phyloP scores from a whole-genome alignment of 2,888 invertebrate species.

The Tethea ocularis region DNA sequence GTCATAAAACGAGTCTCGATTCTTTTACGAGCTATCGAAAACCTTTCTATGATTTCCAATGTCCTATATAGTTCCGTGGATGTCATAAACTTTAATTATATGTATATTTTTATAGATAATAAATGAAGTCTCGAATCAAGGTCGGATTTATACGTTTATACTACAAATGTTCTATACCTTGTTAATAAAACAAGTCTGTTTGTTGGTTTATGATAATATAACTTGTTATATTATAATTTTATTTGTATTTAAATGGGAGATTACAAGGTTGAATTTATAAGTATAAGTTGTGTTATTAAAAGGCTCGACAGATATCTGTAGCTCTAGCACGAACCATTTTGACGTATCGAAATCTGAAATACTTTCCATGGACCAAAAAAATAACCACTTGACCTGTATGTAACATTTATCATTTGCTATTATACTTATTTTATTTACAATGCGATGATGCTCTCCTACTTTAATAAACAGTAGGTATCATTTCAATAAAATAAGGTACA shows the following conservation, averaged over 20 bases:
- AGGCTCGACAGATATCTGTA: not conserved
- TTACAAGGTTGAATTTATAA: slow-evolving; percentile 39
- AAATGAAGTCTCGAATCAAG: slow-evolving; percentile 47
- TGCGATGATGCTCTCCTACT: no score
- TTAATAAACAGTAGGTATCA: no score
- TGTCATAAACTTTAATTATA: slow-evolving; percentile 54
- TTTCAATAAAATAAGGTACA: not conserved
- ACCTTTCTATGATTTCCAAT: slow-evolving; percentile 44
- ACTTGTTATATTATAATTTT: slow-evolving; percentile 19
- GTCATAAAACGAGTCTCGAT: slow-evolving; percentile 52
- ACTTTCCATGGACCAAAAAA: no score
- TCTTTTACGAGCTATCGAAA: slow-evolving; percentile 54
- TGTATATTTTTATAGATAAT: slow-evolving; percentile 47
- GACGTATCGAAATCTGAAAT: no score
- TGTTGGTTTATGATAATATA: slow-evolving; percentile 30
- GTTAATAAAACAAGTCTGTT: slow-evolving; percentile 35
- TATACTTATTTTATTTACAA: no score
- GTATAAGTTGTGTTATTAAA: slow-evolving; percentile 17
- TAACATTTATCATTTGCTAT: no score
- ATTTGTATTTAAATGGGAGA: slow-evolving; percentile 47
- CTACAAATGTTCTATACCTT: slow-evolving; percentile 43
- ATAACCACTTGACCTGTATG: no score
- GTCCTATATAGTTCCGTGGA: slow-evolving; percentile 46
- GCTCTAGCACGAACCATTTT: no score
- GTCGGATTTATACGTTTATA: slow-evolving; percentile 48